Conservation (phyloP, 2,113 vertebrate genomes). For the Myocastor coypus region DNA sequence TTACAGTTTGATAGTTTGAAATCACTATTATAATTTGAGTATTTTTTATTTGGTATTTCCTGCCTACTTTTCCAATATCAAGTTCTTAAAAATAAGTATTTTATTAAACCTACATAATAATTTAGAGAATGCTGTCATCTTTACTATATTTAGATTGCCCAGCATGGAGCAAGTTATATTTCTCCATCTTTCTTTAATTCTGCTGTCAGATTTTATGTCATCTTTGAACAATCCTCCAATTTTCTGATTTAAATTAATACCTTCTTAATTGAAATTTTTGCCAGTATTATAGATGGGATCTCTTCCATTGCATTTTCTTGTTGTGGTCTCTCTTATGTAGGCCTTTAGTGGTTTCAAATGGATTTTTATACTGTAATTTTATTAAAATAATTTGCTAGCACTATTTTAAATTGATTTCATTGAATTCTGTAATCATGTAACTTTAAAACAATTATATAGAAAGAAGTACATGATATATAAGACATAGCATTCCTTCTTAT, state of each 20-base stretch:
- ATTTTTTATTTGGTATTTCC: conserved; percentile 60
- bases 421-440: conserved; percentile 29
- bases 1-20: conserved; percentile 63
- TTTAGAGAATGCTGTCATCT: conserved; percentile 79
- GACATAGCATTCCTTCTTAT: neutral
- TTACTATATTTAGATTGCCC: conserved; percentile 80
- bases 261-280: conserved; percentile 55
- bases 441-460: conserved; percentile 48
- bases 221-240: conserved; percentile 74
- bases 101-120: conserved; percentile 81
- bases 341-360: conserved; percentile 30
- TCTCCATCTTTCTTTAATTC: conserved; percentile 69
- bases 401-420: conserved; percentile 47
- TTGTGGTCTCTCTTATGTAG: neutral
- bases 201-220: conserved; percentile 74
- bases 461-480: neutral
- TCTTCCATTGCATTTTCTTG: conserved; percentile 40
- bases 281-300: conserved; percentile 50
- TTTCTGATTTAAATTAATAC: conserved; percentile 79
- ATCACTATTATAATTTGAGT: conserved; percentile 36
- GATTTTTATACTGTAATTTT: conserved; percentile 42
- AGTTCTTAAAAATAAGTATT: conserved; percentile 76
- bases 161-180: conserved; percentile 75
- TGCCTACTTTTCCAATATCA: conserved; percentile 67
- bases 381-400: conserved; percentile 15